phyloP scores from a whole-genome alignment of 2,113 vertebrate species.

The Megaleporinus macrocephalus region DNA sequence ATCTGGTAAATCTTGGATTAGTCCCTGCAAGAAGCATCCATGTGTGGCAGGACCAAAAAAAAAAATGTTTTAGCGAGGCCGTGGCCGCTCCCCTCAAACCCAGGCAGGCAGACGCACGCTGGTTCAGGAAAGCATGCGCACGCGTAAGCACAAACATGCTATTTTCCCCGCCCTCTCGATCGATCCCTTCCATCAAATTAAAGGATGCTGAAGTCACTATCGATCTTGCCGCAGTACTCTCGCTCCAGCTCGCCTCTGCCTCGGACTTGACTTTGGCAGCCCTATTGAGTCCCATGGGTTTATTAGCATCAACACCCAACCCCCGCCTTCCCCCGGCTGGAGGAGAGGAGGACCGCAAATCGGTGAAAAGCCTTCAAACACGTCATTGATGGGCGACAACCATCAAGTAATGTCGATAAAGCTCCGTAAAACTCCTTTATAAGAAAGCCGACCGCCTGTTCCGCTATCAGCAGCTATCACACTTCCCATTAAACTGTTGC shows the following conservation, averaged over 20 bases:
- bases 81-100: background rate
- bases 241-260: conserved; percentile 44
- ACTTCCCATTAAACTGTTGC: conserved; percentile 23
- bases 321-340: background rate
- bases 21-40: background rate
- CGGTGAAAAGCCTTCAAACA: conserved; percentile 10
- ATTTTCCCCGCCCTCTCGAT: conserved; percentile 63
- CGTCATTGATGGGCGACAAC: conserved; percentile 4
- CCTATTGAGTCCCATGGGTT: conserved; percentile 48
- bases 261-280: conserved; percentile 36
- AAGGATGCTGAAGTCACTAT: conserved; percentile 72
- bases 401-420: background rate
- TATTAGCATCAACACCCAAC: conserved; percentile 43
- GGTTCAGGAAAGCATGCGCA: background rate
- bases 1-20: conserved; percentile 1
- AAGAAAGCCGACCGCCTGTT: conserved; percentile 4
- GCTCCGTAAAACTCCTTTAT: background rate
- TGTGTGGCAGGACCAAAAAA: background rate
- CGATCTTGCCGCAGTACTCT: conserved; percentile 65
- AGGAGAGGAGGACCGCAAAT: conserved; percentile 8
- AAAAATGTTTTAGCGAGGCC: background rate
- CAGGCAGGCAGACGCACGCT: conserved; percentile 3
- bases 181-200: conserved; percentile 75
- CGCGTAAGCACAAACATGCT: conserved; percentile 37
- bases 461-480: conserved; percentile 35